Evolutionary conservation across 1,140 invertebrate species (phyloP).

Genomic region (Pomacea maculata): DNA sequence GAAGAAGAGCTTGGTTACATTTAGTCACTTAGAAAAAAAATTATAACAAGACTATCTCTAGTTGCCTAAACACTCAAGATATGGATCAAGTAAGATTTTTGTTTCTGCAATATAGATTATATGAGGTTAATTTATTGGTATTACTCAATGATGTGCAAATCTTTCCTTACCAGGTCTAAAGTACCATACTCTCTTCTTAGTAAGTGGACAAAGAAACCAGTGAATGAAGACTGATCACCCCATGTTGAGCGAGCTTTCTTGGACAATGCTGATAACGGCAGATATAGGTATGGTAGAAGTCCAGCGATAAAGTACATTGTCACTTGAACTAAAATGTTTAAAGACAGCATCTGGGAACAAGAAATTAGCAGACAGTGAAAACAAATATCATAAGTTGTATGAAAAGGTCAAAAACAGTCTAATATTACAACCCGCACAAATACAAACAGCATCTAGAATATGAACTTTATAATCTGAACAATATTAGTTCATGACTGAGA

Average conservation of each 20-base stretch:
- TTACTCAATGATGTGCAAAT: background rate
- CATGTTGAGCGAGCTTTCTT: constrained; percentile 56
- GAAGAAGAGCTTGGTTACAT: too few species aligned
- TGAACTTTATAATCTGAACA: too few species aligned
- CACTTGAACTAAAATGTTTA: constrained; percentile 28
- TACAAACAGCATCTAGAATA: too few species aligned
- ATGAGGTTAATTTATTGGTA: background rate
- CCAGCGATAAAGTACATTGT: constrained; percentile 40
- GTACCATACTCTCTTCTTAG: constrained; percentile 61
- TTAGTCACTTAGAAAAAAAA: too few species aligned
- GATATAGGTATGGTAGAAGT: constrained; percentile 57
- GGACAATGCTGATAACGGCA: constrained; percentile 50
- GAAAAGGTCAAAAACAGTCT: too few species aligned
- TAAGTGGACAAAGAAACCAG: constrained; percentile 60
- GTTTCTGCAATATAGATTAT: background rate
- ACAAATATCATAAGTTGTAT: too few species aligned
- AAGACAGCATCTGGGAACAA: constrained; percentile 41
- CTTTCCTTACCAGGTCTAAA: constrained; percentile 52
- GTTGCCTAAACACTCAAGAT: too few species aligned
- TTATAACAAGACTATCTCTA: too few species aligned
- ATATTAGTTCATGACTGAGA: too few species aligned
- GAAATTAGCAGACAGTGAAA: background rate
- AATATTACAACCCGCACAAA: too few species aligned
- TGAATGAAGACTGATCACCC: constrained; percentile 57
- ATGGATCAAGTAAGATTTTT: background rate